These are phyloP conservation scores for Daktulosphaira vitifoliae DNA, from an alignment of 1,140 invertebrate species.

Conservation along the genomic window DNA sequence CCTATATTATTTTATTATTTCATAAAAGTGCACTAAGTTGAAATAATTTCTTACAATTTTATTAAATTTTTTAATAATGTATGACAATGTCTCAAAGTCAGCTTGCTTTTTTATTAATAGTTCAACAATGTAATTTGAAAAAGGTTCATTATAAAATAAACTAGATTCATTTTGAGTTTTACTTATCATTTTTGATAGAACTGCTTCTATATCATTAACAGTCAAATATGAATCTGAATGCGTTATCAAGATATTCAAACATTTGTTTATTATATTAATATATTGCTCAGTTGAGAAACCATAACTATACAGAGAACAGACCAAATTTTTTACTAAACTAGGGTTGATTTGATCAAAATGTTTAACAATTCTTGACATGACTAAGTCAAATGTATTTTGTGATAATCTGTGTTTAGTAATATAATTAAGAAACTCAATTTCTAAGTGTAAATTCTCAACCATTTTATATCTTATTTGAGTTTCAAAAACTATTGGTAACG, in stretches of 20 bases:
- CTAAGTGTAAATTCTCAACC: constrained; percentile 46
- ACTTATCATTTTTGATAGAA: constrained; percentile 44
- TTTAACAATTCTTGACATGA: constrained; percentile 29
- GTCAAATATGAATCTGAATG: constrained; percentile 43
- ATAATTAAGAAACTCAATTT: constrained; percentile 48
- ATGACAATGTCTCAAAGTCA: not conserved
- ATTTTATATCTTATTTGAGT: constrained; percentile 49
- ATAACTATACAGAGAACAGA: not conserved
- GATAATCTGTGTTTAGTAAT: constrained; percentile 46
- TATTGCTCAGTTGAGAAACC: constrained; percentile 13
- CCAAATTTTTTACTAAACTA: not conserved
- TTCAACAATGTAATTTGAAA: constrained; percentile 49
- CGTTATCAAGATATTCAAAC: constrained; percentile 43
- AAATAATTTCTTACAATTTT: not conserved
- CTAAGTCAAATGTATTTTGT: constrained; percentile 40
- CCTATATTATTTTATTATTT: no score
- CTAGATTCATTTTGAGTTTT: constrained; percentile 44
- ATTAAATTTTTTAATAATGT: constrained; percentile 7
- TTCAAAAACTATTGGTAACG: constrained; percentile 55
- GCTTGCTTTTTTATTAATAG: constrained; percentile 46
- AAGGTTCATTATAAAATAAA: constrained; percentile 51
- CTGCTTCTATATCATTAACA: constrained; percentile 42
- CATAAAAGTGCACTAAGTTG: not conserved
- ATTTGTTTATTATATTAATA: constrained; percentile 37
- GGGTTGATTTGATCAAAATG: constrained; percentile 14